Conservation (phyloP, 2,113 vertebrate species). For the Artemisiospiza belli region DNA sequence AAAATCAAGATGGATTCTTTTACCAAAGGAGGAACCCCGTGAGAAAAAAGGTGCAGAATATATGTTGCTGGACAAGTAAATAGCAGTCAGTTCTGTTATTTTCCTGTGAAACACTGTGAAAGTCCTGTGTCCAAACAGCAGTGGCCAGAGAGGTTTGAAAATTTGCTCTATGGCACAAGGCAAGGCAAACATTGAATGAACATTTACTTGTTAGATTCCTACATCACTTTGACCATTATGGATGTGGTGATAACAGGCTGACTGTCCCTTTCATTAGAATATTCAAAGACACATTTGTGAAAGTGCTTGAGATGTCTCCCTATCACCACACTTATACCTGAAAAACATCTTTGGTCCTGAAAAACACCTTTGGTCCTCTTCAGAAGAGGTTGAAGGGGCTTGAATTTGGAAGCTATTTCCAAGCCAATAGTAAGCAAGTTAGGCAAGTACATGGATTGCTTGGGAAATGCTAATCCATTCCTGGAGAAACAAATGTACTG, state of each 20-base stretch:
- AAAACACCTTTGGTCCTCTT: neutral
- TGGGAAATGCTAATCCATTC: neutral
- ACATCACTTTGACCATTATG: neutral
- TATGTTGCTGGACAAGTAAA: neutral
- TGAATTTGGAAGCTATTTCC: neutral
- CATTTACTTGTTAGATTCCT: neutral
- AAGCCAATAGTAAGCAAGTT: neutral
- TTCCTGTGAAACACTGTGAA: neutral
- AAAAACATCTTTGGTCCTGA: neutral
- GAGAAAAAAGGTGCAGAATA: rapidly evolving
- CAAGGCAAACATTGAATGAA: neutral
- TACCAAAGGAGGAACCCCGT: neutral
- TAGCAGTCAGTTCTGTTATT: neutral
- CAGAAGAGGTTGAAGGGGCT: neutral
- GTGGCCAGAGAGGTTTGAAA: neutral
- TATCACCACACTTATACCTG: too few relatives aligned
- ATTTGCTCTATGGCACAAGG: neutral
- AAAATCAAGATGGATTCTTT: neutral
- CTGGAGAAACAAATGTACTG: neutral
- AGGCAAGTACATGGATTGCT: neutral
- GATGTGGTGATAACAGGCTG: neutral
- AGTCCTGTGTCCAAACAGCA: neutral
- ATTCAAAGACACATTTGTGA: neutral
- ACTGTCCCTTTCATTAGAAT: neutral
- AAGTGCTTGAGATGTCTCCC: neutral